Evolutionary conservation across 2,888 invertebrate genomes (phyloP), one percentile per base, ranked within the genome.

Genomic region (Pyrgus malvae): DNA sequence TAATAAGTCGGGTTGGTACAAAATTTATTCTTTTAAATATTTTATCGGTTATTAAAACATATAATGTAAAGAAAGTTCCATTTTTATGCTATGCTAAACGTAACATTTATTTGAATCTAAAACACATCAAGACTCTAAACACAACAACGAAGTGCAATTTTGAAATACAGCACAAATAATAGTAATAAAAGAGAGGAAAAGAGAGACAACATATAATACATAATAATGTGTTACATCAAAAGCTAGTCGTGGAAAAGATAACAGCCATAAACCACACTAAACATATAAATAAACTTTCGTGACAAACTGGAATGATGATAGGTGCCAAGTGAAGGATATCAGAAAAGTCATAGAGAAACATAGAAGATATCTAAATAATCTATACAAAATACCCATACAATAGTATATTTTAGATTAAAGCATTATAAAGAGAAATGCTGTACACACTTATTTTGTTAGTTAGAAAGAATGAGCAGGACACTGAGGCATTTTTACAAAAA

Each of bases 401-500:
- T 16, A 48, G 12, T 12, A 33, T 7, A 23, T 23, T 25, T 25
- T 41, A 42, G 40, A 45, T 33, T 16, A 19, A 57, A 59, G 55
- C 54, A 21, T 51, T 40, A 19, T 19, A 40, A 54, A 29, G 42
- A 42, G 45, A 45, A 12, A 44, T 33, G 41, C 41, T 31, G 38
- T 50, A 59, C 59, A 57, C 55, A 57, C 38, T 48, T 45, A 59
- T 48, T 50, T 19, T 9, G 31, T 41, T 33, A 33, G 8, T 31
- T 42, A 55, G 40, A 23, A 53, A 44, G 37, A 16, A 45, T 44
- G 51, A 48, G 29, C 31, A 53, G 40, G 40, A 45, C 57, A 53
- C 60, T 48, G 60, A 60, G 60, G 60, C n/a, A n/a, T n/a, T n/a
- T n/a, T n/a, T n/a, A 57, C 56, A 60, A 55, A 55, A 62, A 62